Conservation (phyloP, 1,140 invertebrate species). For the Eueides isabella region DNA sequence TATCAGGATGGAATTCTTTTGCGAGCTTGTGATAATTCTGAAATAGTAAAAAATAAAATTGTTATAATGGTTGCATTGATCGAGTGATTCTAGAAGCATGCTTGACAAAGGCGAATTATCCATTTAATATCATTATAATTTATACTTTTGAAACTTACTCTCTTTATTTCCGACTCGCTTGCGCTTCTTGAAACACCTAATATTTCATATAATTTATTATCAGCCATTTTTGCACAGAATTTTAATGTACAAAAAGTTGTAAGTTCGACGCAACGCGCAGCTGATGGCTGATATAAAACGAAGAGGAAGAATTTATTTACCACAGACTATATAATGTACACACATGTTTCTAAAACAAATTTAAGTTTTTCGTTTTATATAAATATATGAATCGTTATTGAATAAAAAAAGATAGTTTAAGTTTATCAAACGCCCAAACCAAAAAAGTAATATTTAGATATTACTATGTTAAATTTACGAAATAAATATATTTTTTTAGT, state of each 20-base stretch:
- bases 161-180: conserved; percentile 92
- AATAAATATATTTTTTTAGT: too few species aligned
- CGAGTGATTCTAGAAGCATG: conserved; percentile 45
- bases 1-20: conserved; percentile 94
- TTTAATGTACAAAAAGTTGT: conserved; percentile 55
- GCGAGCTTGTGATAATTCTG: conserved; percentile 93
- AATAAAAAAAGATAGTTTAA: too few species aligned
- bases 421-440: too few species aligned
- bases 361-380: neutral
- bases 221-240: conserved; percentile 82
- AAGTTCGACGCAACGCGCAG: conserved; percentile 37
- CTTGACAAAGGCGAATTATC: conserved; percentile 37
- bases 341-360: neutral
- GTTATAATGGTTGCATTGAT: conserved; percentile 40
- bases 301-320: conserved; percentile 45
- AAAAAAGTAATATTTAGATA: too few species aligned
- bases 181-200: conserved; percentile 90
- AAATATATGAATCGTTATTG: neutral
- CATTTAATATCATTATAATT: neutral
- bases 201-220: conserved; percentile 92
- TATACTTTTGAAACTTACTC: conserved; percentile 83
- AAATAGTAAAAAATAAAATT: conserved; percentile 48
- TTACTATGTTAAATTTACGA: too few species aligned
- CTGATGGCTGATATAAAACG: conserved; percentile 45
- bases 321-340: conserved; percentile 30